Percentiles rank a stretch among this genome's conserved stretches.
Conservation (phyloP, 2,888 invertebrate species). For the Allophyes oxyacanthae region DNA sequence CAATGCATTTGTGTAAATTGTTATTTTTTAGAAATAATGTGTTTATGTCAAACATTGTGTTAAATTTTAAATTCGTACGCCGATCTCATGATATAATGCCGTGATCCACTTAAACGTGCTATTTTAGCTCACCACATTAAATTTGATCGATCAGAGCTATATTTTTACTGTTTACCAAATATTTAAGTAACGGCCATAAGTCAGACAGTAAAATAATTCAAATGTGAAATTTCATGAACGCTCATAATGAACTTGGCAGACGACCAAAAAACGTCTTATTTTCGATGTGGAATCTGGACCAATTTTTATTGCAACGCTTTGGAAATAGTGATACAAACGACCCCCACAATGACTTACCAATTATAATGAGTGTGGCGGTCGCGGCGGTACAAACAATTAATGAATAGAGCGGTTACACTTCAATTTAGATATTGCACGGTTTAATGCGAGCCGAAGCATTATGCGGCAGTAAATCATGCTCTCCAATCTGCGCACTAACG, state of each 20-base stretch:
- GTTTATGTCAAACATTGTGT: constrained; percentile 65
- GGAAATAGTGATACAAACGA: constrained; percentile 82
- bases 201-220: constrained; percentile 90
- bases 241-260: constrained; percentile 89
- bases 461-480: constrained; percentile 66
- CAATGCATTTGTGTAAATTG: constrained; percentile 46
- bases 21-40: constrained; percentile 62
- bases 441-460: constrained; percentile 59
- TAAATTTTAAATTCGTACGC: constrained; percentile 61
- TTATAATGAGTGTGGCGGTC: constrained; percentile 60
- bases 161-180: constrained; percentile 90
- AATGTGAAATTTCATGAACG: constrained; percentile 90
- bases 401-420: constrained; percentile 55
- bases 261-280: constrained; percentile 89
- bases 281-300: constrained; percentile 89
- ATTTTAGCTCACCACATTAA: constrained; percentile 84
- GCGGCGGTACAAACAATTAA: constrained; percentile 48
- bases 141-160: constrained; percentile 88
- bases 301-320: constrained; percentile 88
- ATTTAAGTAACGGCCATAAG: constrained; percentile 89
- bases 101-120: constrained; percentile 82
- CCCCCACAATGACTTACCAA: constrained; percentile 78
- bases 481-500: constrained; percentile 61
- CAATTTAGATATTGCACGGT: constrained; percentile 54
- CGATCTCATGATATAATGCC: constrained; percentile 70